Evolutionary conservation across 2,888 invertebrate species (phyloP).

Genomic region (Chloromyia formosa): DNA sequence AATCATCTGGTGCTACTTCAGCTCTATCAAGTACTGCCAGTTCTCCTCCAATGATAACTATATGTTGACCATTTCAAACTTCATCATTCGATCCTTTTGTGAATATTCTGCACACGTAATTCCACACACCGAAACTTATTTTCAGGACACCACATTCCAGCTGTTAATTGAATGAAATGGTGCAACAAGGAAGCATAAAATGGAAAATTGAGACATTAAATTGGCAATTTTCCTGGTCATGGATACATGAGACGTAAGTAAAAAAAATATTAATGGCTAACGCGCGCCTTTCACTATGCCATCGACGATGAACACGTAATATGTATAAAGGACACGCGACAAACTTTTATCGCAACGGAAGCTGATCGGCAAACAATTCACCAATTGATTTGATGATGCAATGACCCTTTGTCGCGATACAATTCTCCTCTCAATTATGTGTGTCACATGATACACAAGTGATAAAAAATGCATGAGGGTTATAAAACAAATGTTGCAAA

Average conservation of each 20-base stretch:
- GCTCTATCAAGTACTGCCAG: no score
- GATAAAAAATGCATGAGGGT: slow-evolving; percentile 40
- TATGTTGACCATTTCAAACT: no score
- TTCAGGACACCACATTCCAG: no score
- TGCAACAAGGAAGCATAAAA: slow-evolving; percentile 32
- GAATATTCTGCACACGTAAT: no score
- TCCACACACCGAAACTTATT: no score
- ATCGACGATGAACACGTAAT: slow-evolving; percentile 13
- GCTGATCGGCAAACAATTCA: slow-evolving; percentile 13
- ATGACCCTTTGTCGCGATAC: slow-evolving; percentile 10
- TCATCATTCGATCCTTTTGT: no score
- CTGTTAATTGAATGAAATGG: slow-evolving; percentile 39
- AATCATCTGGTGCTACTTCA: no score
- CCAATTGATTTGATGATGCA: slow-evolving; percentile 25
- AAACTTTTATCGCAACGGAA: slow-evolving; percentile 8
- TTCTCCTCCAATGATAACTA: no score
- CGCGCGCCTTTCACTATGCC: background rate
- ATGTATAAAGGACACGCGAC: slow-evolving; percentile 36
- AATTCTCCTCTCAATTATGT: slow-evolving; percentile 30
- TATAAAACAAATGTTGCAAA: slow-evolving; percentile 18
- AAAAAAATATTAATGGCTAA: slow-evolving; percentile 31
- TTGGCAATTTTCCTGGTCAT: slow-evolving; percentile 30
- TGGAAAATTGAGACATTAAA: slow-evolving; percentile 43
- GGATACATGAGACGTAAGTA: background rate
- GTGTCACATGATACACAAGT: slow-evolving; percentile 40